Conservation (phyloP, 2,113 vertebrate genomes). For the Alosa alosa region DNA sequence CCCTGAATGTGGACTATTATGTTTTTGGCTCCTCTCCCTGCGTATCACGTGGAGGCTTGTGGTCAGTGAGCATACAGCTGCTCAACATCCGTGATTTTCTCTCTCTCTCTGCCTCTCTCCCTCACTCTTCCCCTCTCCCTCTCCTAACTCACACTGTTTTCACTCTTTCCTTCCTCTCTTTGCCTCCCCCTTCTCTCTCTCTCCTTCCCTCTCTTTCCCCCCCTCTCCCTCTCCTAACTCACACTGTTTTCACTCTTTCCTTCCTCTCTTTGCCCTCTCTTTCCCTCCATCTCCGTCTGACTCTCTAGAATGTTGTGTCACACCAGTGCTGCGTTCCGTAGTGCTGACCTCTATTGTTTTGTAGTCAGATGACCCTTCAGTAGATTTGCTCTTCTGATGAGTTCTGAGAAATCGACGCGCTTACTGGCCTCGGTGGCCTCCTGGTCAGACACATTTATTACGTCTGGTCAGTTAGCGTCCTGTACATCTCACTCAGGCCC, state of each 20-base stretch:
- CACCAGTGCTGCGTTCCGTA: too few species aligned
- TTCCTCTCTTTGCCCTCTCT: too few species aligned
- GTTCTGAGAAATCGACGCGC: too few species aligned
- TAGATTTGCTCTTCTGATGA: too few species aligned
- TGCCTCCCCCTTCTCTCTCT: not conserved
- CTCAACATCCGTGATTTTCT: slow-evolving; percentile 1
- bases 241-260: too few species aligned
- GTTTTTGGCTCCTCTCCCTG: not conserved
- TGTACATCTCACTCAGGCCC: not conserved
- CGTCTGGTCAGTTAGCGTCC: not conserved
- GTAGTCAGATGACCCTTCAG: too few species aligned
- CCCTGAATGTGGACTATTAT: not conserved
- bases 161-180: not conserved
- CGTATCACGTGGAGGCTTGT: slow-evolving; percentile 12
- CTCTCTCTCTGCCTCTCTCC: slow-evolving; percentile 7
- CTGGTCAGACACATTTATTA: not conserved
- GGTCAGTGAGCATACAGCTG: not conserved
- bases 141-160: not conserved
- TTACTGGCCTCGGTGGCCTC: too few species aligned
- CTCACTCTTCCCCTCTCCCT: slow-evolving; percentile 27
- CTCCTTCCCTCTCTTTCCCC: not conserved
- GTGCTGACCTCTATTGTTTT: too few species aligned
- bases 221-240: not conserved
- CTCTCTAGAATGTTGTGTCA: too few species aligned
- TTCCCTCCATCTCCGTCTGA: too few species aligned